Conservation (phyloP, 2,888 invertebrate species). For the Girardia tigrina region DNA sequence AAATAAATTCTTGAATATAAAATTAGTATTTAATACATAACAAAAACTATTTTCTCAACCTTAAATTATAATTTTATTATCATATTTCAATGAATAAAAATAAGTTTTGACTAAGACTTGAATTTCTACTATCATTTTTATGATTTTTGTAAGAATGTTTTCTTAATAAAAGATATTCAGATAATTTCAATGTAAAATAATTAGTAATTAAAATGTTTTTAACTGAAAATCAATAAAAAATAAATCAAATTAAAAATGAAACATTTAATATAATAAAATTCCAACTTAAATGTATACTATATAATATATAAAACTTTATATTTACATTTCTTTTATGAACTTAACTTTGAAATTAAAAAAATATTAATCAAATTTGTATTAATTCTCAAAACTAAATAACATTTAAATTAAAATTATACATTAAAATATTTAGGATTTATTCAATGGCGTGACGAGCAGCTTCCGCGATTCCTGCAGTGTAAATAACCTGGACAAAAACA, state of each 20-base stretch:
- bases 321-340: background rate
- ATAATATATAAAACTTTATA: background rate
- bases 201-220: too few relatives aligned
- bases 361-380: background rate
- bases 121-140: too few relatives aligned
- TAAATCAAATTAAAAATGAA: background rate
- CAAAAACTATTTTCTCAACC: too few relatives aligned
- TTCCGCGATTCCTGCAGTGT: background rate
- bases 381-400: background rate
- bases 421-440: background rate
- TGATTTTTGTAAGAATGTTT: too few relatives aligned
- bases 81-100: too few relatives aligned
- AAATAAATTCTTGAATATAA: too few relatives aligned
- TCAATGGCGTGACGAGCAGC: background rate
- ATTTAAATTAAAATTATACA: background rate
- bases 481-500: constrained; percentile 10
- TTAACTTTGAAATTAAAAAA: background rate
- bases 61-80: too few relatives aligned
- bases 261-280: background rate
- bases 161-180: too few relatives aligned
- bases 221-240: background rate
- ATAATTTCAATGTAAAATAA: too few relatives aligned
- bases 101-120: too few relatives aligned
- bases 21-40: too few relatives aligned
- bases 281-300: too few relatives aligned